Conservation (phyloP, 2,888 invertebrate species). For the Lydus trimaculatus region DNA sequence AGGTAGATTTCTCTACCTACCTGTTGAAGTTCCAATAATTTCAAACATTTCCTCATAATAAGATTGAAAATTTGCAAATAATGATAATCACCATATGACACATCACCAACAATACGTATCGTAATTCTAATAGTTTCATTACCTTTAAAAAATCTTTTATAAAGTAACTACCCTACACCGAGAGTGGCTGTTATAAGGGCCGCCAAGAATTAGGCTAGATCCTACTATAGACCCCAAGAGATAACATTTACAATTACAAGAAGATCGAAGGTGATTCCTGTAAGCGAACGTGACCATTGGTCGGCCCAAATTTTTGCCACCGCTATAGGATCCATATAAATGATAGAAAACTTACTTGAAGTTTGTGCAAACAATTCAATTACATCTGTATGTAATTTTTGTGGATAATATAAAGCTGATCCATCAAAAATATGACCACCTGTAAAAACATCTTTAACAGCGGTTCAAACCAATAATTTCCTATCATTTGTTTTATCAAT, state of each 20-base stretch:
- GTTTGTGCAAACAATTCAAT: slow-evolving; percentile 66
- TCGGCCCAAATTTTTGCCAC: no score
- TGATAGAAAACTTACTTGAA: slow-evolving; percentile 45
- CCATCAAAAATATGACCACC: slow-evolving; percentile 81
- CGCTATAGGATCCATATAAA: no score
- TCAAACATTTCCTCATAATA: slow-evolving; percentile 74
- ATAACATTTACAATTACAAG: no score
- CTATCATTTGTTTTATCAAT: slow-evolving; percentile 71
- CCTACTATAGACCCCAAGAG: no score
- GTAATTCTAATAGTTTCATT: slow-evolving; percentile 66
- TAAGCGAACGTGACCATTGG: no score
- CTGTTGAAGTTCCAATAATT: slow-evolving; percentile 69
- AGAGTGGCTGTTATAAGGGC: no score
- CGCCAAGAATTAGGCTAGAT: no score
- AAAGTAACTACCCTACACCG: no score
- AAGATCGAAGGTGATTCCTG: no score
- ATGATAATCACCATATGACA: slow-evolving; percentile 71
- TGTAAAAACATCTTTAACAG: slow-evolving; percentile 38
- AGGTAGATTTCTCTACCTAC: slow-evolving; percentile 80
- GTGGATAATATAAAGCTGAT: slow-evolving; percentile 70
- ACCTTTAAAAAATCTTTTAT: no score
- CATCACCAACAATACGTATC: slow-evolving; percentile 68
- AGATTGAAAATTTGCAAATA: slow-evolving; percentile 82
- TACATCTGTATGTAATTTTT: slow-evolving; percentile 65
- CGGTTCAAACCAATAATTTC: slow-evolving; percentile 64